These are phyloP conservation scores for Zaprionus obscuricornis DNA, from an alignment of 2,888 invertebrate genomes.

Conservation along the genomic window DNA sequence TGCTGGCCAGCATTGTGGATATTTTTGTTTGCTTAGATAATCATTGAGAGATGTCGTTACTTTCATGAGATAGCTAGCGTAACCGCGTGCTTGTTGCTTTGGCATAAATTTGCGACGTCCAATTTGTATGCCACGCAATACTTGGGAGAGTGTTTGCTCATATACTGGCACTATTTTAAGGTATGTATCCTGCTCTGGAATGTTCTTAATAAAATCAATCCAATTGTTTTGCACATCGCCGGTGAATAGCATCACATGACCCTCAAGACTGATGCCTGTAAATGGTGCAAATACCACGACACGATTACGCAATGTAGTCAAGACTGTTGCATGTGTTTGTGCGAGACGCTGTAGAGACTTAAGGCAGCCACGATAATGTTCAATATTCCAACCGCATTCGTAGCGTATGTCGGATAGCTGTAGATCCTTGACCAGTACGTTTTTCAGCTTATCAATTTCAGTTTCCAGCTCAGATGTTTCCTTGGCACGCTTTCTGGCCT, in stretches of 20 bases:
- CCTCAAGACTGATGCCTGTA: constrained; percentile 95
- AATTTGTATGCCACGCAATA: constrained; percentile 92
- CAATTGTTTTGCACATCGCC: constrained; percentile 97
- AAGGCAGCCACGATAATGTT: constrained; percentile 95
- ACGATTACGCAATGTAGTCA: constrained; percentile 89
- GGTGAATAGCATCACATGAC: constrained; percentile 94
- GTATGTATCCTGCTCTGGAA: constrained; percentile 89
- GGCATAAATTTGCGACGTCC: constrained; percentile 96
- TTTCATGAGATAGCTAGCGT: constrained; percentile 92
- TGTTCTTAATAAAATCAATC: constrained; percentile 94
- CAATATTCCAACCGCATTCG: constrained; percentile 94
- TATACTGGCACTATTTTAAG: constrained; percentile 91
- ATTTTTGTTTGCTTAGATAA: constrained; percentile 87
- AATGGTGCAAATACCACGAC: constrained; percentile 93
- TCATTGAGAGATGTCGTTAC: constrained; percentile 94
- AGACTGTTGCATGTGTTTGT: constrained; percentile 89
- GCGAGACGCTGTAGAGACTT: constrained; percentile 91
- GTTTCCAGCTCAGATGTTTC: constrained; percentile 87
- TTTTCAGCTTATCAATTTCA: constrained; percentile 87
- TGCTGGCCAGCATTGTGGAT: constrained; percentile 89
- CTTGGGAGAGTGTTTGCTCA: constrained; percentile 92
- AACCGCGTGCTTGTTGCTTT: constrained; percentile 93
- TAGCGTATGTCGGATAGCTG: constrained; percentile 87
- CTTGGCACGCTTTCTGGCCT: constrained; percentile 88
- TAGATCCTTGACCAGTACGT: constrained; percentile 81